Evolutionary conservation across 2,888 invertebrate genomes (phyloP), one percentile per base, ranked within the genome.

Genomic region (Spilarctia lutea): DNA sequence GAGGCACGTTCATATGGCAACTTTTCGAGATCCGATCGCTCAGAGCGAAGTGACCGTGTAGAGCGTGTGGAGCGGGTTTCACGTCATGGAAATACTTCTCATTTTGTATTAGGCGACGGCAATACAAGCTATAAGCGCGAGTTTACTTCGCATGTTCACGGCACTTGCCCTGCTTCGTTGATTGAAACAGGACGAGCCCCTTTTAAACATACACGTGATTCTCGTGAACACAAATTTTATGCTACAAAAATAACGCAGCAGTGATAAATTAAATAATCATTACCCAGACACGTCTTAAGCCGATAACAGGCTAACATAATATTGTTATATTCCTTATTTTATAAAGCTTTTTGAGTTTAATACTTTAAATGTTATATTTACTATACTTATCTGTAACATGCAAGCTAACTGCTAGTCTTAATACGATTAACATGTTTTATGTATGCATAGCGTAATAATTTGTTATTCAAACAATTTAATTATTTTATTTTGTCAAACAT

Each of bases 201-300:
- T 30, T 98, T 97, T 93, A 98, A 98, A 91, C 98, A 98, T 88
- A 98, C 98, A 42, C 96, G 98, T 80, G 98, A 98, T 91, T 98
- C 98, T 20, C 97, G 97, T 83, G 97, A 98, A 88, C 98, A 98
- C 92, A 98, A 98, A 91, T 98, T 98, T 91, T 98, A 98, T 90
- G 96, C 98, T 89, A 96, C 97, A 3, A 96, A 97, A 90, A 96
- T 96, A 77, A 96, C 96, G 63, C 96, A 93, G 71, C 76, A 81
- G 82, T 88, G 88, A 83, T 88, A 85, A 86, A 77, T 45, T 39
- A 68, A 8, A 60, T 39, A 27, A 33, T 33, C 20, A 71, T 71
- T 73, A 56, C 27, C 66, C 71, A 65, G 24, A 69, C 77, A 67
- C 24, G 60, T 63, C 42, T 75, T 76, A 72, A 75, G 76, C 74